Percentiles rank a stretch among this genome's conserved stretches.
phyloP scores from a whole-genome alignment of 2,888 invertebrate species.

The Seladonia tumulorum region DNA sequence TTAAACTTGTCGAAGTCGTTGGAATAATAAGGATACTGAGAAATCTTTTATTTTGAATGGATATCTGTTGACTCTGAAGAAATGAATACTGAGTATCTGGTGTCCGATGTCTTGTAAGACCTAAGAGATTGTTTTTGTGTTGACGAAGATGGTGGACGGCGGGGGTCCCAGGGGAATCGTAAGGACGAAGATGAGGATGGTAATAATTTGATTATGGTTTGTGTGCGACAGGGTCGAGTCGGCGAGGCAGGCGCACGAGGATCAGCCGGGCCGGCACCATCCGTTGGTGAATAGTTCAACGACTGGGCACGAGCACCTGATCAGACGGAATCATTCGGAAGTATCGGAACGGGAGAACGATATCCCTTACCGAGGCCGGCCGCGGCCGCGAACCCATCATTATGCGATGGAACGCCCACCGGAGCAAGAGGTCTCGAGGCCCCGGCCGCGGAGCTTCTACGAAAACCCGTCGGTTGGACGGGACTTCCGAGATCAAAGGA shows the following conservation, averaged over 20 bases:
- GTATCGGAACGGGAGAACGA: slow-evolving; percentile 78
- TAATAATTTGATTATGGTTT: slow-evolving; percentile 4
- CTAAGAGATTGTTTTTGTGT: too few relatives aligned
- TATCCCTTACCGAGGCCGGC: slow-evolving; percentile 75
- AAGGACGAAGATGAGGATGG: not conserved
- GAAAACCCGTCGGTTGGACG: slow-evolving; percentile 80
- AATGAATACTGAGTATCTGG: too few relatives aligned
- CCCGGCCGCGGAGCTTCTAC: slow-evolving; percentile 82
- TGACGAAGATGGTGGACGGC: too few relatives aligned
- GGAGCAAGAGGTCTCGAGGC: slow-evolving; percentile 77
- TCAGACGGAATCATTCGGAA: slow-evolving; percentile 78
- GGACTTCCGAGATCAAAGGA: slow-evolving; percentile 79
- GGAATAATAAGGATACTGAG: too few relatives aligned
- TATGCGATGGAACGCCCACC: slow-evolving; percentile 76
- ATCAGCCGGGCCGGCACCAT: slow-evolving; percentile 74
- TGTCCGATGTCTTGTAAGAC: too few relatives aligned
- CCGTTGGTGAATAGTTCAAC: slow-evolving; percentile 67
- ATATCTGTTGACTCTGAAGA: too few relatives aligned
- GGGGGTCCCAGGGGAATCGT: too few relatives aligned
- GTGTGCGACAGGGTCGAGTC: slow-evolving; percentile 71
- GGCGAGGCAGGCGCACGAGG: slow-evolving; percentile 76
- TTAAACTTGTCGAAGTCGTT: too few relatives aligned
- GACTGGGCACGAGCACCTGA: slow-evolving; percentile 68
- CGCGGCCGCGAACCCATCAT: slow-evolving; percentile 79
- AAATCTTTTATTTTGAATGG: too few relatives aligned